A percentile compares a stretch with the other conserved stretches of the same genome.
These are phyloP conservation scores for Ahaetulla prasina DNA, from an alignment of 2,113 vertebrate genomes.

Conservation along the genomic window DNA sequence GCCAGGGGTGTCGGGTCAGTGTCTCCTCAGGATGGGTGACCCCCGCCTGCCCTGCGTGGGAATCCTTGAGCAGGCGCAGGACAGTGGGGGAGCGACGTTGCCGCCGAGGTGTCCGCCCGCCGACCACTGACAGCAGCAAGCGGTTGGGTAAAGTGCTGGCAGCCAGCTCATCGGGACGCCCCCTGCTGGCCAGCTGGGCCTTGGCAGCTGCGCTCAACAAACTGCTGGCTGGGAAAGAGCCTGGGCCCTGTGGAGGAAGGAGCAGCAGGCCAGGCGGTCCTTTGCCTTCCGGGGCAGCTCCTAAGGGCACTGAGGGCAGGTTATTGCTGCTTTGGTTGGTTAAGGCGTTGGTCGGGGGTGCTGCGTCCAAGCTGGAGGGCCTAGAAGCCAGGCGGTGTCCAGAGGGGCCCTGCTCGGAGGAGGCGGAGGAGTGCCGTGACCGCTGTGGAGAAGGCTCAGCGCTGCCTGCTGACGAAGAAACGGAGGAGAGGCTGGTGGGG, in stretches of 20 bases:
- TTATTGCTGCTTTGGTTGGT: constrained; percentile 66
- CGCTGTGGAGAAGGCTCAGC: constrained; percentile 46
- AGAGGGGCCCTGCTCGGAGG: constrained; percentile 51
- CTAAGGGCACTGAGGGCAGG: constrained; percentile 44
- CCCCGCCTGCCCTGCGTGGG: constrained; percentile 30
- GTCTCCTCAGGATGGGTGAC: constrained; percentile 1
- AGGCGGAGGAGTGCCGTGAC: constrained; percentile 56
- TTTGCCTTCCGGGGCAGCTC: constrained; percentile 8
- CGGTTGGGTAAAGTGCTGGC: constrained; percentile 85
- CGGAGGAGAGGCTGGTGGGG: constrained; percentile 57
- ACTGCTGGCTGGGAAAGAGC: constrained; percentile 84
- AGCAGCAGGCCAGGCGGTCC: constrained; percentile 67
- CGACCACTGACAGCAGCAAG: constrained; percentile 58
- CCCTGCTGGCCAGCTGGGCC: constrained; percentile 76
- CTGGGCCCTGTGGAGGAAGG: constrained; percentile 72
- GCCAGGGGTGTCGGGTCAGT: neutral
- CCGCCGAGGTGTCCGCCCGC: constrained; percentile 31
- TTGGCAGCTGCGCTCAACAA: constrained; percentile 86
- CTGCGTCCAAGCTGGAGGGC: neutral
- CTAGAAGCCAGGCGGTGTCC: constrained; percentile 29
- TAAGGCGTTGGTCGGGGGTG: constrained; percentile 50
- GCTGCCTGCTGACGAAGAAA: constrained; percentile 61
- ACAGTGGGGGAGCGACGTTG: constrained; percentile 68
- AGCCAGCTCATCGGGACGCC: constrained; percentile 40
- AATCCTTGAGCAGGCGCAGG: constrained; percentile 68